These are phyloP conservation scores for Bellardia bayeri DNA, from an alignment of 2,888 invertebrate species.

Conservation along the genomic window DNA sequence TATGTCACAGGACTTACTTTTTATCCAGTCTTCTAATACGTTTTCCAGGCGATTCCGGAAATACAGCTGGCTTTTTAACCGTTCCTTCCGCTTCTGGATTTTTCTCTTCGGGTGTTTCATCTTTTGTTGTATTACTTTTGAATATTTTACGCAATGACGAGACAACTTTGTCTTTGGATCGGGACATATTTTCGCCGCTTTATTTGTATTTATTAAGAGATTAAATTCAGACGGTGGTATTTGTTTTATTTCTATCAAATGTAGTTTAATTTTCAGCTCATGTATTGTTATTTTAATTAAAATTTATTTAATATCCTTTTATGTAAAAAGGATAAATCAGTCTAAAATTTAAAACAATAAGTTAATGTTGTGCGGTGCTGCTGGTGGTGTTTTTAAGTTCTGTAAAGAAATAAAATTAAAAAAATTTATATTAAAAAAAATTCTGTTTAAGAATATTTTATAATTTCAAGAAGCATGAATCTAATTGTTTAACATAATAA, in stretches of 20 bases:
- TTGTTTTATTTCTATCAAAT: constrained; percentile 26
- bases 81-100: constrained; percentile 74
- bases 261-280: constrained; percentile 15
- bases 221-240: constrained; percentile 57
- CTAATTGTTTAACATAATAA: too few relatives aligned
- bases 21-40: constrained; percentile 80
- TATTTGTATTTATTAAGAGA: constrained; percentile 6
- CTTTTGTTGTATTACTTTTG: constrained; percentile 85
- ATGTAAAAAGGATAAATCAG: constrained; percentile 43
- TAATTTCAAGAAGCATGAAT: too few relatives aligned
- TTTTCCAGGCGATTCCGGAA: constrained; percentile 79
- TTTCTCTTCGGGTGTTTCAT: constrained; percentile 85
- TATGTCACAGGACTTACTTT: constrained; percentile 75
- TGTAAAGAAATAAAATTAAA: constrained; percentile 25
- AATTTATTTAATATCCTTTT: constrained; percentile 18
- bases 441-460: too few relatives aligned
- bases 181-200: constrained; percentile 83
- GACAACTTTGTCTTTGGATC: constrained; percentile 92
- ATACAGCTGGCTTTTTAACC: constrained; percentile 85
- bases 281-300: constrained; percentile 27
- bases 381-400: not conserved
- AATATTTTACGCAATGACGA: constrained; percentile 92
- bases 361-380: not conserved
- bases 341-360: constrained; percentile 33
- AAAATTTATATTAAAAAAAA: too few relatives aligned